Conservation (phyloP, 2,113 vertebrate genomes). For the Corythornis madagascariensis region DNA sequence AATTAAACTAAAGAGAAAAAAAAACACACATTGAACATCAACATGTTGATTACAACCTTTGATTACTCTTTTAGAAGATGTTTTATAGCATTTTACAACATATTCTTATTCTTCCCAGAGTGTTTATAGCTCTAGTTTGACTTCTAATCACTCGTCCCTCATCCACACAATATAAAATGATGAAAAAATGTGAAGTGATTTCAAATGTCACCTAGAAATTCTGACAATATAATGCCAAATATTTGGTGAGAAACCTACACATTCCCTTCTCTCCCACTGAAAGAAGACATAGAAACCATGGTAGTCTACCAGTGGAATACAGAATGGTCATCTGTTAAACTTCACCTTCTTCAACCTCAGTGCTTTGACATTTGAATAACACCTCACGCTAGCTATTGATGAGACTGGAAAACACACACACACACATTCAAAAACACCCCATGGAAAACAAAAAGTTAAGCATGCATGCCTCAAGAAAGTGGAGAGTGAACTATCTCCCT, state of each 20-base stretch:
- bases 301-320: not conserved
- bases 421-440: not conserved
- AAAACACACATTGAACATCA: not conserved
- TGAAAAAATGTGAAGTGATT: not conserved
- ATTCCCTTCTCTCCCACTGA: not conserved
- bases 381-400: not conserved
- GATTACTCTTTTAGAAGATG: not conserved
- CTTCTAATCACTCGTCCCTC: not conserved
- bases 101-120: not conserved
- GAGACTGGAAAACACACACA: not conserved
- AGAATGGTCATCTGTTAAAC: not conserved
- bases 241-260: not conserved
- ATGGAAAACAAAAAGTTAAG: not conserved
- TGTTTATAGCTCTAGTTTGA: not conserved
- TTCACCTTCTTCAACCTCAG: not conserved
- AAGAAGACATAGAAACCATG: not conserved
- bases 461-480: not conserved
- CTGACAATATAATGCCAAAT: not conserved
- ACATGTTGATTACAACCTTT: not conserved
- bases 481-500: not conserved
- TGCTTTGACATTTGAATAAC: not conserved
- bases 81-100: not conserved
- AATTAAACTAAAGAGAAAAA: slow-evolving; percentile 84
- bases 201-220: not conserved
- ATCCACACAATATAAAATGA: not conserved